Percentiles rank a stretch among this genome's conserved stretches.
Conservation (phyloP, 2,888 invertebrate genomes). For the Aspidapion aeneum region DNA sequence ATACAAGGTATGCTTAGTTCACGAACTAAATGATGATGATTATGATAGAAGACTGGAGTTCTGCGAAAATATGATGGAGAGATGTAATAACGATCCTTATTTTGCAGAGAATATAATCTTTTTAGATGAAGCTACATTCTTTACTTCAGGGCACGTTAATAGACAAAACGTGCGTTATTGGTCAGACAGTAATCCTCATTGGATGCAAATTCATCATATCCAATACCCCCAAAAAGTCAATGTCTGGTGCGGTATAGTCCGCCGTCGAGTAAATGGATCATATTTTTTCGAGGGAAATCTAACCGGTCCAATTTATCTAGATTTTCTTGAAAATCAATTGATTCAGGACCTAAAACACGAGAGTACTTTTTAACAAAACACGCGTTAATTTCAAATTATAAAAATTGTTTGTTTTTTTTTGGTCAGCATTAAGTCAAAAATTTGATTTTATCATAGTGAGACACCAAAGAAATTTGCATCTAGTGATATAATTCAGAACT, state of each 20-base stretch:
- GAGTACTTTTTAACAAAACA: too few species aligned
- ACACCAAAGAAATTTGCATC: too few species aligned
- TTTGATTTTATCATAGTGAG: too few species aligned
- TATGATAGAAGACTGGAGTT: not conserved
- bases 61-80: too few species aligned
- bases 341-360: too few species aligned
- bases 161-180: not conserved
- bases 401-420: too few species aligned
- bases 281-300: conserved; percentile 4
- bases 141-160: not conserved
- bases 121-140: not conserved
- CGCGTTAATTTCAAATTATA: too few species aligned
- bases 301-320: conserved; percentile 2
- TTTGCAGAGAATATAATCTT: not conserved
- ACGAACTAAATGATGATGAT: not conserved
- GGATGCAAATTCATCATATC: not conserved
- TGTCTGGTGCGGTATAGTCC: conserved; percentile 11
- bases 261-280: conserved; percentile 1
- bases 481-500: too few species aligned
- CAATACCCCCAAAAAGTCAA: not conserved
- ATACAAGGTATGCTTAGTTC: not conserved
- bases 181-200: not conserved
- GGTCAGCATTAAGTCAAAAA: too few species aligned
- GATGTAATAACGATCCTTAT: not conserved
- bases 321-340: conserved; percentile 3